Base-by-base conservation (phyloP, 2,113 vertebrate genomes). In the Mola mola region DNA sequence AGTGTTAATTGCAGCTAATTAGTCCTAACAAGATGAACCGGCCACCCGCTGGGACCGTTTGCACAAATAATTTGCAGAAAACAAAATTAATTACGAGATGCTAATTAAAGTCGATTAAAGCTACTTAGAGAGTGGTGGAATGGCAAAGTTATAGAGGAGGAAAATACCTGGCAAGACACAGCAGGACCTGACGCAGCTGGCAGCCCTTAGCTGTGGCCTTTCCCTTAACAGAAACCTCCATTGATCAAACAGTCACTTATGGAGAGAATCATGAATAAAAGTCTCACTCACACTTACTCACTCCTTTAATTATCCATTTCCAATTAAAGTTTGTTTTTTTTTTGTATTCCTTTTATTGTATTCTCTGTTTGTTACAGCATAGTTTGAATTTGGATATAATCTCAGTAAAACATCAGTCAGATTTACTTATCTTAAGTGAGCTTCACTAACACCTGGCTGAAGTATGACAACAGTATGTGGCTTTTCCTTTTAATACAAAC, bases 1-100 rank as follows among this genome's bases (percentile, higher is more conserved):
- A 92, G 91, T 98, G 95, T 95, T 99, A 99, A 98, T 98, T 98
- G 94, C 93, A 94, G 95, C 94, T 98, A 98, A 99, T 97, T 99
- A 95, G 94, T 93, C 93, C 93, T 95, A 98, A 98, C 94, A 92
- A 95, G 95, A 97, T 96, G 95, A 98, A 95, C 94, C 95, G 95
- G 90, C 95, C 95, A 95, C 94, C 96, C 96, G 94, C 94, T 94
- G 95, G 96, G 96, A 96, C 90, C 93, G 89, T 92, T 94, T 94
- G 94, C 92, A 95, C 94, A 95, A 96, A 96, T 96, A 95, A 97
- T 97, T 96, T 96, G 94, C 92, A 87, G 93, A 96, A 97, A 97
- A 97, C 94, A 96, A 96, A 95, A 98, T 98, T 96, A 96, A 98
- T 98, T 97, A 97, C 94, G 92, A 94, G 94, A 96, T 95, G 94